Base-by-base conservation (phyloP, 2,113 vertebrate species). In the Diphyllodes magnificus region DNA sequence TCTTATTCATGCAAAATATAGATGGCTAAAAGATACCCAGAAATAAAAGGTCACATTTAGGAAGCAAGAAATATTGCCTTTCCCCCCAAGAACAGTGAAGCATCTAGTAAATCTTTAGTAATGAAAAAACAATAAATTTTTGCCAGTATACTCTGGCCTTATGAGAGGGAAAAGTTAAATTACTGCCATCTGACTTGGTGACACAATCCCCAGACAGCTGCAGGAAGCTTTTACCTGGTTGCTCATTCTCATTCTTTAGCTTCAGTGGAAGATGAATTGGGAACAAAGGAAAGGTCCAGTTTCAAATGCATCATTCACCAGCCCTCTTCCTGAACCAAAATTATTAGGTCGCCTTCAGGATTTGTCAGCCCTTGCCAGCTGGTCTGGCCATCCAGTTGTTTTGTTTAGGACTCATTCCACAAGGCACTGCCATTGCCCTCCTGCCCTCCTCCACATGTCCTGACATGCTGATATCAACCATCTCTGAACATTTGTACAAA, bases 101-200 rank as follows among this genome's bases (percentile, higher is more conserved):
- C 72, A 70, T 56, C 88, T 63, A 92, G 91, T 90, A 96, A 97
- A 95, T 95, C 72, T 71, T 92, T 72, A 82, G 75, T 85, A 95
- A 95, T 91, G 76, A 94, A 95, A 86, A 95, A 97, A 94, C 76
- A 88, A 94, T 96, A 97, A 92, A 94, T 95, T 89, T 93, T 30
- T 88, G 79, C 73, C 50, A 73, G 49, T 53, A 61, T 69, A 77
- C 56, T 60, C 70, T 45, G 59, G 81, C 37, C 76, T 79, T 95
- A 86, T 0, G 5, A 92, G 72, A 91, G 27, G 50, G 28, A 61
- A 90, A 97, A 95, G 65, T 93, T 93, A 91, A 96, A 95, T 93
- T 89, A 53, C 76, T 92, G 86, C 82, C 13, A 17, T 92, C 84
- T 96, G 88, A 90, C 72, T 80, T 94, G n/a, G 69, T 95, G 91